phyloP scores from a whole-genome alignment of 1,140 invertebrate species.

The Aethina tumida region DNA sequence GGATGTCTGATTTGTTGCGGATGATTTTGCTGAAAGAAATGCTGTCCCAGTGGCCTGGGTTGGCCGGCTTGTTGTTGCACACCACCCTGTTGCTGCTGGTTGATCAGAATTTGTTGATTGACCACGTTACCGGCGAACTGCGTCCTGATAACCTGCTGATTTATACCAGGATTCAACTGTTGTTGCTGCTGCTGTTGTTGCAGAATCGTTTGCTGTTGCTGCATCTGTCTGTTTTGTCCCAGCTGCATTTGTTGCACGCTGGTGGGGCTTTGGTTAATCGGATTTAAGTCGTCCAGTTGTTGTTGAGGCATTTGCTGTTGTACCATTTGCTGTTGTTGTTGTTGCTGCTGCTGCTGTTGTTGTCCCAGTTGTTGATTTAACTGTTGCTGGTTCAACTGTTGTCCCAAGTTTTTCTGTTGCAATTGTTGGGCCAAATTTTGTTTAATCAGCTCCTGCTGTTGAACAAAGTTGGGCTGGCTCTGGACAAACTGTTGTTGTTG shows the following conservation, averaged over 20 bases:
- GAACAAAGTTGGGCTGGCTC: conserved; percentile 19
- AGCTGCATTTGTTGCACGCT: conserved; percentile 1
- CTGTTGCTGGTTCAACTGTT: conserved; percentile 17
- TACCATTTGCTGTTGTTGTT: conserved; percentile 4
- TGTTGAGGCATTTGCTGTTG: conserved; percentile 11
- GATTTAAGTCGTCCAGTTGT: conserved; percentile 1
- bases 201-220: conserved; percentile 15
- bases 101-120: conserved; percentile 26
- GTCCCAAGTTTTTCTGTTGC: conserved; percentile 15
- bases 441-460: conserved; percentile 15
- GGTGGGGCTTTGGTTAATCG: not conserved
- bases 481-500: conserved; percentile 22
- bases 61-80: conserved; percentile 10
- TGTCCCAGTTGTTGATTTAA: conserved; percentile 18
- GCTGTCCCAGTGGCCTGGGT: conserved; percentile 8
- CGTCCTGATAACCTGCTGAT: conserved; percentile 24
- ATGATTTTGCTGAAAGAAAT: conserved; percentile 35
- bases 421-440: conserved; percentile 24
- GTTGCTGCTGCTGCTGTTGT: conserved; percentile 11
- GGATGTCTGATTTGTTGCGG: too few relatives aligned
- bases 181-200: conserved; percentile 13
- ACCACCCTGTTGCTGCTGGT: conserved; percentile 30
- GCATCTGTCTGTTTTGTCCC: conserved; percentile 2
- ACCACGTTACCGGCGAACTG: conserved; percentile 20
- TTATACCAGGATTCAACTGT: conserved; percentile 19